Conservation (phyloP, 2,113 vertebrate genomes). For the Hiodon tergisus region DNA sequence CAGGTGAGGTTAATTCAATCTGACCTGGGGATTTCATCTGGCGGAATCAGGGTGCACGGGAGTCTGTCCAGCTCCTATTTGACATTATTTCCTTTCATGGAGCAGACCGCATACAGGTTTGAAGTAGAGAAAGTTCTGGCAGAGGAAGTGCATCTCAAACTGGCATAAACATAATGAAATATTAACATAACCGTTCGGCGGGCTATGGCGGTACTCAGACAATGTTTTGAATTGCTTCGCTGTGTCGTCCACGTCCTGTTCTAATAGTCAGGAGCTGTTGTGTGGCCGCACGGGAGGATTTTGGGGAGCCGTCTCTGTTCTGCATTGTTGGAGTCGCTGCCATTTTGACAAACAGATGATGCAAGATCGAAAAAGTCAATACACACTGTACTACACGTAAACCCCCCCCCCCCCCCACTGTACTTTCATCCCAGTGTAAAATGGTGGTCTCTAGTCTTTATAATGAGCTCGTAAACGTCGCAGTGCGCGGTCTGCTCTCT, state of each 20-base stretch:
- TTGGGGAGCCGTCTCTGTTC: neutral
- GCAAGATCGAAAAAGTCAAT: neutral
- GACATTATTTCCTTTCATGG: neutral
- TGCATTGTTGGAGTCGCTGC: neutral
- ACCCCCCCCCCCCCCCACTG: too few species aligned
- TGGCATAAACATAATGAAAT: too few species aligned
- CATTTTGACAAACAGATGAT: neutral
- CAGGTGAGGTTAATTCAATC: slow-evolving; percentile 6
- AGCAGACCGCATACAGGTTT: too few species aligned
- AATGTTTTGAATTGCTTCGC: too few species aligned
- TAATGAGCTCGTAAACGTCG: slow-evolving; percentile 9
- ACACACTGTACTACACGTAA: neutral
- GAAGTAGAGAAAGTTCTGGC: too few species aligned
- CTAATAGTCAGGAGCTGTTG: too few species aligned
- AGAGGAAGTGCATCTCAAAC: too few species aligned
- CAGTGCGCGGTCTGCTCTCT: neutral
- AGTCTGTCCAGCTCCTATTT: neutral
- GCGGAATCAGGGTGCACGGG: too few species aligned
- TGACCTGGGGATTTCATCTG: neutral
- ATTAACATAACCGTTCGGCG: too few species aligned
- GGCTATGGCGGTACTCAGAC: too few species aligned
- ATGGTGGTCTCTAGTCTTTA: neutral
- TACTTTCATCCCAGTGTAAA: neutral
- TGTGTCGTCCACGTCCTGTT: too few species aligned
- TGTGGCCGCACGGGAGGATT: neutral